phyloP scores from a whole-genome alignment of 2,797 vertebrate species.

The Platyrinchus mystaceus region DNA sequence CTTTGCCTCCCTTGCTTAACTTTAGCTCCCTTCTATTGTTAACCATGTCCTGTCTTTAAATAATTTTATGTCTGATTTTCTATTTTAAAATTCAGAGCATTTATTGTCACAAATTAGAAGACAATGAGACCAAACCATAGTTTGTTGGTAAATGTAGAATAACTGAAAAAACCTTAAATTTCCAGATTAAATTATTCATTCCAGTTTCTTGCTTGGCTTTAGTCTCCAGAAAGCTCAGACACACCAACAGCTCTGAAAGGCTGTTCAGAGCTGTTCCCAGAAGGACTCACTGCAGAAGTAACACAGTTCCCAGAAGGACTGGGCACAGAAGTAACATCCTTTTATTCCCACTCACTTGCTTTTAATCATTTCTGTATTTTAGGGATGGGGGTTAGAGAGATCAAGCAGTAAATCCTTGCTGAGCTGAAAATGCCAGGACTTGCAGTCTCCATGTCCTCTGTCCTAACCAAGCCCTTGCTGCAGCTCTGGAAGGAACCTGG shows the following conservation, averaged over 20 bases:
- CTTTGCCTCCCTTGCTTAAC: neutral
- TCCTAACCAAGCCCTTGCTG: neutral
- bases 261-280: conserved; percentile 15
- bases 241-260: neutral
- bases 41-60: neutral
- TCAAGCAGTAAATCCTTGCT: neutral
- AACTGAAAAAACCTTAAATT: neutral
- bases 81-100: neutral
- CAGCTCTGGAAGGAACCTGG: neutral
- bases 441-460: neutral
- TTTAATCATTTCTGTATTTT: neutral
- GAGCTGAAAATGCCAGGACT: neutral
- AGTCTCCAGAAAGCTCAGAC: neutral
- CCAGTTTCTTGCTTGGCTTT: neutral
- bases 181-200: neutral
- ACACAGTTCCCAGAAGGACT: conserved; percentile 33
- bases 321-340: neutral
- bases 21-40: neutral
- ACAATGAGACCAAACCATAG: neutral
- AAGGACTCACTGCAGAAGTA: conserved; percentile 3
- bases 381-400: neutral
- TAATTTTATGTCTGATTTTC: neutral
- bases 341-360: neutral
- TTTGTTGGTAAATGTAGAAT: neutral
- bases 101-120: neutral